Conservation (phyloP, 2,797 vertebrate genomes). For the Thamnophis elegans region DNA sequence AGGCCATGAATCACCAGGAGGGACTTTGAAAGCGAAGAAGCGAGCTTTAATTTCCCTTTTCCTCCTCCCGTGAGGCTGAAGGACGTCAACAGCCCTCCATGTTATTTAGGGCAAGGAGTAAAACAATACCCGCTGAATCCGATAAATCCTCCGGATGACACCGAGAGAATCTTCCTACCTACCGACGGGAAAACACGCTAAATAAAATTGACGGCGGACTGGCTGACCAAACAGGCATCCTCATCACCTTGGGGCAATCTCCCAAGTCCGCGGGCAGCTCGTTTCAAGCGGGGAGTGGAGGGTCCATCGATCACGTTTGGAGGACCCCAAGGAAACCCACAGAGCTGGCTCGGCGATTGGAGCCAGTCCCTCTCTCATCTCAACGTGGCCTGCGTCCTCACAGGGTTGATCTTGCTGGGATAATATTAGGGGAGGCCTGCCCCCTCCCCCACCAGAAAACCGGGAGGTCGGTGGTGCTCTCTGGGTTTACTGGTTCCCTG, state of each 20-base stretch:
- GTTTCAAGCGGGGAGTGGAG: neutral
- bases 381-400: neutral
- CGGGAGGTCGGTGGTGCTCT: too few relatives aligned
- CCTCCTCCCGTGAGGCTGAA: neutral
- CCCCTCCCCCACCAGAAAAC: neutral
- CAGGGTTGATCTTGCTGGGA: neutral
- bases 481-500: too few relatives aligned
- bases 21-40: neutral
- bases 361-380: neutral
- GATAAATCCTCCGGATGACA: constrained; percentile 36
- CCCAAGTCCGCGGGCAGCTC: neutral
- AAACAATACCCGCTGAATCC: constrained; percentile 5
- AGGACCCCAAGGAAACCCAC: neutral
- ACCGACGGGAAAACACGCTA: neutral
- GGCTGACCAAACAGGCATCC: neutral
- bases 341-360: neutral
- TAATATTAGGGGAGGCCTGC: neutral
- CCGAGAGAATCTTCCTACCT: constrained; percentile 3
- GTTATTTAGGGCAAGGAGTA: neutral
- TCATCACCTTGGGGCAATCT: neutral
- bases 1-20: neutral
- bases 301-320: neutral
- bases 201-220: neutral
- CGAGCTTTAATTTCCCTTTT: neutral
- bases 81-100: neutral